Conservation (phyloP, 2,888 invertebrate species). For the Catocala sponsa region DNA sequence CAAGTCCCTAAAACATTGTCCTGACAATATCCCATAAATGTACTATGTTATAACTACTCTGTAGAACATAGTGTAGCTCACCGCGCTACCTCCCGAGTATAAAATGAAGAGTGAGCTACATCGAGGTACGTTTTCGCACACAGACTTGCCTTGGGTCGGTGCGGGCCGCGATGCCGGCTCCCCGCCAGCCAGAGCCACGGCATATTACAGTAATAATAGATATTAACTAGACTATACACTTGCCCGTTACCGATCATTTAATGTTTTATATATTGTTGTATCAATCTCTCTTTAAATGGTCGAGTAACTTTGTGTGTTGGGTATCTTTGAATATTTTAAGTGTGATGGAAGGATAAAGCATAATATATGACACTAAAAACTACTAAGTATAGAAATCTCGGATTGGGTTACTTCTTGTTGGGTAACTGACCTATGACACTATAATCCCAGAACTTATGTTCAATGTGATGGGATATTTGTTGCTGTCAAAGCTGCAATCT, state of each 20-base stretch:
- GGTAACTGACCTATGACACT: too few species aligned
- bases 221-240: slow-evolving; percentile 46
- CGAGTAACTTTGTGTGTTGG: neutral
- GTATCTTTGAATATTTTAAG: neutral
- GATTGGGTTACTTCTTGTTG: too few species aligned
- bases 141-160: slow-evolving; percentile 84
- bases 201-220: slow-evolving; percentile 77
- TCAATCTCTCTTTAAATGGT: neutral
- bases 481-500: too few species aligned
- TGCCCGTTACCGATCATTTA: neutral
- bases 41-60: slow-evolving; percentile 6
- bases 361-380: too few species aligned
- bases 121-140: slow-evolving; percentile 75
- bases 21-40: neutral
- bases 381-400: too few species aligned
- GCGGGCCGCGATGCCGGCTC: slow-evolving; percentile 81
- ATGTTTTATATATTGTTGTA: neutral
- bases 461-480: too few species aligned
- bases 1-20: neutral
- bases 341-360: too few species aligned
- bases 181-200: slow-evolving; percentile 75
- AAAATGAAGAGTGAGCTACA: slow-evolving; percentile 42
- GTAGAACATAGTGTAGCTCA: neutral
- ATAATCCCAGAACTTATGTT: too few species aligned
- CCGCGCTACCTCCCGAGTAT: slow-evolving; percentile 14